A percentile compares a stretch with the other conserved stretches of the same genome.
These are phyloP conservation scores for Oostethus manadensis DNA, from an alignment of 2,113 vertebrate genomes.

Conservation along the genomic window DNA sequence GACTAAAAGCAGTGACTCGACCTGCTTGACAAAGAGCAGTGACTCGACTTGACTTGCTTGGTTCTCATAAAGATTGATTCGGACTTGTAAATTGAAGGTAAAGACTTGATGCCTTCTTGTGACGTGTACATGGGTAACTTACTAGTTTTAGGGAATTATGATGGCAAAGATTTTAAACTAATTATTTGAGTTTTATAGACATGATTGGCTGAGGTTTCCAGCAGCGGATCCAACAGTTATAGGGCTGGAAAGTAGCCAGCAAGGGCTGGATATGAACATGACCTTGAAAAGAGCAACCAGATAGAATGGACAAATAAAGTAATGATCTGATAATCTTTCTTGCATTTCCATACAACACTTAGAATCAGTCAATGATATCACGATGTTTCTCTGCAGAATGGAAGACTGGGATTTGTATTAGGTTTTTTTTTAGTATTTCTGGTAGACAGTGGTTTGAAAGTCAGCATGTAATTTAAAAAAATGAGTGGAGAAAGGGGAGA, in stretches of 20 bases:
- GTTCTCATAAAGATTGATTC: too few relatives aligned
- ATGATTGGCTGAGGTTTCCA: background rate
- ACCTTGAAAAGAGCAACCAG: background rate
- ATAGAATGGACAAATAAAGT: background rate
- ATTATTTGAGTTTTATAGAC: too few relatives aligned
- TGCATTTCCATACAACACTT: background rate
- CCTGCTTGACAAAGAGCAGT: too few relatives aligned
- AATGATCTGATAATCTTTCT: background rate
- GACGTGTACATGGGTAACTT: too few relatives aligned
- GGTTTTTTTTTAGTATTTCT: background rate
- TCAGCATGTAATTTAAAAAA: background rate
- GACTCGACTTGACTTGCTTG: too few relatives aligned
- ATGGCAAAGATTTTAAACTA: too few relatives aligned
- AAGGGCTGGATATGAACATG: background rate
- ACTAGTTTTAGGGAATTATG: too few relatives aligned
- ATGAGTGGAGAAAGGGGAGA: background rate
- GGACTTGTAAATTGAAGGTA: too few relatives aligned
- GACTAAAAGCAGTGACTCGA: too few relatives aligned
- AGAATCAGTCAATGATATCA: background rate
- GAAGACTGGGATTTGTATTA: background rate
- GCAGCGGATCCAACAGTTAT: background rate
- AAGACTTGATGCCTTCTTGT: too few relatives aligned
- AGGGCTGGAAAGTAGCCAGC: background rate
- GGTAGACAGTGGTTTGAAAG: background rate
- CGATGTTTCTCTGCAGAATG: background rate